Conservation (phyloP, 2,888 invertebrate species). For the Mimachlamys varia region DNA sequence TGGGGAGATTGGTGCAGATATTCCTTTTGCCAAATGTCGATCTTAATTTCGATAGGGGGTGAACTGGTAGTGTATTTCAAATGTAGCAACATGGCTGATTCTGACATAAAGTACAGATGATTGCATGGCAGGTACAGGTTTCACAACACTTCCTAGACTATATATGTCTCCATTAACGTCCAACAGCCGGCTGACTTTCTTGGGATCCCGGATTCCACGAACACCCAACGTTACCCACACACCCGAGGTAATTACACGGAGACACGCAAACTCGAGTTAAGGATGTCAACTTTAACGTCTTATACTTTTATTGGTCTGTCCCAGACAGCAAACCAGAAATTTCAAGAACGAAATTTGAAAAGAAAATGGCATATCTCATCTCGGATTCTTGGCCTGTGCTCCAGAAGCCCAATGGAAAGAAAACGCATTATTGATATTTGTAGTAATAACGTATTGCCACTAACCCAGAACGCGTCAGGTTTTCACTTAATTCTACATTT, state of each 20-base stretch:
- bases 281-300: background rate
- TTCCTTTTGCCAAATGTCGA: background rate
- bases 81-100: background rate
- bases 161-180: background rate
- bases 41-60: background rate
- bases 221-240: background rate
- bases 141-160: background rate
- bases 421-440: slow-evolving; percentile 2
- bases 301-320: background rate
- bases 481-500: slow-evolving; percentile 11
- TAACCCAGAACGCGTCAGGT: background rate
- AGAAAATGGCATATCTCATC: background rate
- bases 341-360: background rate
- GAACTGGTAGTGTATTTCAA: background rate
- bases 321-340: slow-evolving; percentile 2
- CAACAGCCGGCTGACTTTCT: background rate
- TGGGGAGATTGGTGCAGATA: background rate
- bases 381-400: background rate
- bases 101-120: background rate
- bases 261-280: background rate
- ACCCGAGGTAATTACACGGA: background rate
- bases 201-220: background rate
- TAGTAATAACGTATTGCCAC: slow-evolving; percentile 11
- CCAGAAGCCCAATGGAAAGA: background rate
- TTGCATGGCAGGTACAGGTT: background rate